Evolutionary conservation across 2,113 vertebrate genomes (phyloP).

Genomic region (Naja naja): DNA sequence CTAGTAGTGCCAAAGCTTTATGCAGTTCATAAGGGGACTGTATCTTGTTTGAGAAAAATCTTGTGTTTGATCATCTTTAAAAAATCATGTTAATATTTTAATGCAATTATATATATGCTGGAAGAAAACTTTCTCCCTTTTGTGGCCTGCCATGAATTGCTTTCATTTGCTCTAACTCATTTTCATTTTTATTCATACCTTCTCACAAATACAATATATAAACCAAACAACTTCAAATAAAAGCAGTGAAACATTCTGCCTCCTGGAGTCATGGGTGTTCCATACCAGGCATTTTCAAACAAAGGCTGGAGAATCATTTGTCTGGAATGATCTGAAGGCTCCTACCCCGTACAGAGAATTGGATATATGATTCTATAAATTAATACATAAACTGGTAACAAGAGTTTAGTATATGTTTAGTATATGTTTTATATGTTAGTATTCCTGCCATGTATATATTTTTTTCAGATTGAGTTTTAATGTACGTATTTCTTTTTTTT

Average conservation of each 20-base stretch:
- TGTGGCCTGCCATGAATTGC: neutral
- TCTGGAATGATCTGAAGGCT: neutral
- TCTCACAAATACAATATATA: neutral
- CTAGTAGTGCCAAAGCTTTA: neutral
- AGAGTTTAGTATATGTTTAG: too few relatives aligned
- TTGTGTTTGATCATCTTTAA: neutral
- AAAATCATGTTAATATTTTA: neutral
- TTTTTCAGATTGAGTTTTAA: slow-evolving; percentile 24
- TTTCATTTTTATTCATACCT: neutral
- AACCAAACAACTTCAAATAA: neutral
- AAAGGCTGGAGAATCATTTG: neutral
- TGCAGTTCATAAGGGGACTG: neutral
- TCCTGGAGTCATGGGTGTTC: neutral
- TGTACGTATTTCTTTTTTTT: neutral
- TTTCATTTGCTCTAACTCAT: neutral
- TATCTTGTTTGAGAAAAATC: neutral
- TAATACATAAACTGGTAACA: neutral
- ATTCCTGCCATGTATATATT: neutral
- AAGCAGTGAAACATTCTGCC: neutral
- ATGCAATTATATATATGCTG: neutral
- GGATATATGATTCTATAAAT: neutral
- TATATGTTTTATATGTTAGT: neutral
- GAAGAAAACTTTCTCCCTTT: neutral
- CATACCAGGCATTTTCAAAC: neutral
- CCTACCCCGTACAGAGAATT: neutral